phyloP scores from a whole-genome alignment of 2,113 vertebrate genomes.

The Anseranas semipalmata region DNA sequence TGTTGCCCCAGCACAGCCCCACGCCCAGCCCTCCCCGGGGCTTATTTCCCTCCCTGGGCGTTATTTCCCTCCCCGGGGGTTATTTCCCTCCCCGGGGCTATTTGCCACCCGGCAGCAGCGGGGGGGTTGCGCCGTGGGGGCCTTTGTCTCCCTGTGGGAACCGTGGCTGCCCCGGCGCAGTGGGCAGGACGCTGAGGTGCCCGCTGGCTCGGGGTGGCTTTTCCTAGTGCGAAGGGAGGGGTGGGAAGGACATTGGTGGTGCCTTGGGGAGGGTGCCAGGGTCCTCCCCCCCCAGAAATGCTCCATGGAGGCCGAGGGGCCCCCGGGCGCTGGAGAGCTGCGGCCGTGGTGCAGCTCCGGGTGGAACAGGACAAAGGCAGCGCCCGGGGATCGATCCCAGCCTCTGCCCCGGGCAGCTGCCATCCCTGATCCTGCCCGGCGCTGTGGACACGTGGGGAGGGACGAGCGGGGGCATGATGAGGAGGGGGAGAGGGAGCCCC shows the following conservation, averaged over 20 bases:
- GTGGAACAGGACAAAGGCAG: background rate
- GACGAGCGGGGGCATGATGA: background rate
- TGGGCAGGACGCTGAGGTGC: background rate
- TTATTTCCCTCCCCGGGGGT: too few relatives aligned
- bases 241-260: background rate
- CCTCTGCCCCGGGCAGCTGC: background rate
- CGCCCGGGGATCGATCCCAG: background rate
- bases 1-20: too few relatives aligned
- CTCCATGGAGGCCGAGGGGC: background rate
- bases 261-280: background rate
- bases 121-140: too few relatives aligned
- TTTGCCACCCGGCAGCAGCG: too few relatives aligned
- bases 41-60: background rate
- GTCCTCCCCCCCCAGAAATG: background rate
- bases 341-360: background rate
- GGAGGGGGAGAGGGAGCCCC: background rate
- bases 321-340: too few relatives aligned
- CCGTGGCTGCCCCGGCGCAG: background rate
- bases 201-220: background rate
- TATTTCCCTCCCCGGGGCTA: background rate
- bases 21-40: background rate
- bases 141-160: background rate
- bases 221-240: too few relatives aligned
- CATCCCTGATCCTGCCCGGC: background rate
- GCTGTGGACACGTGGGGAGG: accelerated